Conservation (phyloP, 2,888 invertebrate genomes). For the Drosophila ustulata region DNA sequence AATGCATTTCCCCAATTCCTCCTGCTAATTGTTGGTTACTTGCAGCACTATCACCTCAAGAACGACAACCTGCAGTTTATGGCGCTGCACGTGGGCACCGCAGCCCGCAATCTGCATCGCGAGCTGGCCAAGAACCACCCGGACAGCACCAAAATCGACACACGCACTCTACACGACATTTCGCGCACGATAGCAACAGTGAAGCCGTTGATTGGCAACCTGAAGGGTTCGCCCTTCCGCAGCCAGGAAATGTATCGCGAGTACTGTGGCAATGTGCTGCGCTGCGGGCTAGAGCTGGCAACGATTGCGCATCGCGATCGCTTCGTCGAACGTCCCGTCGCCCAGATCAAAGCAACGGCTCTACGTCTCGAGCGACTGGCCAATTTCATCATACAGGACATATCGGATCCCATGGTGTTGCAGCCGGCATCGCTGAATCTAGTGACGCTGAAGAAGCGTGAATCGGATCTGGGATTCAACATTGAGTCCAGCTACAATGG, state of each 20-base stretch:
- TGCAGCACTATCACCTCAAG: slow-evolving; percentile 94
- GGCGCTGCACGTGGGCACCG: slow-evolving; percentile 93
- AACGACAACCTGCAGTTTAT: slow-evolving; percentile 96
- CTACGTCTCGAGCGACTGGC: slow-evolving; percentile 91
- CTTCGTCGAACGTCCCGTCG: slow-evolving; percentile 94
- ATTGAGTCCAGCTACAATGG: slow-evolving; percentile 94
- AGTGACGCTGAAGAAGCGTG: slow-evolving; percentile 94
- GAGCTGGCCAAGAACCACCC: slow-evolving; percentile 87
- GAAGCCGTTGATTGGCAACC: slow-evolving; percentile 95
- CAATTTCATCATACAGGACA: slow-evolving; percentile 94
- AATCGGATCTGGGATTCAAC: slow-evolving; percentile 95
- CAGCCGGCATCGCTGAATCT: slow-evolving; percentile 96
- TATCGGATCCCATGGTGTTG: slow-evolving; percentile 94
- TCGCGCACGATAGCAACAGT: slow-evolving; percentile 93
- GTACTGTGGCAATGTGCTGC: slow-evolving; percentile 90
- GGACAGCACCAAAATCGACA: slow-evolving; percentile 88
- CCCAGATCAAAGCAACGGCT: slow-evolving; percentile 89
- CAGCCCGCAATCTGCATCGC: slow-evolving; percentile 91
- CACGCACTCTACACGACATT: slow-evolving; percentile 93
- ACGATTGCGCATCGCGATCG: slow-evolving; percentile 95
- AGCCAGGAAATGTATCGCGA: slow-evolving; percentile 88
- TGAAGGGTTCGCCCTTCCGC: slow-evolving; percentile 88
- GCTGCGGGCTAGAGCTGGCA: slow-evolving; percentile 93
- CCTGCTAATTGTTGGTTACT: slow-evolving; percentile 1
- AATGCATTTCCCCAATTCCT: neutral